Base-by-base conservation (phyloP, 64 coral and sea anemone genomes). In the Actinia equina region DNA sequence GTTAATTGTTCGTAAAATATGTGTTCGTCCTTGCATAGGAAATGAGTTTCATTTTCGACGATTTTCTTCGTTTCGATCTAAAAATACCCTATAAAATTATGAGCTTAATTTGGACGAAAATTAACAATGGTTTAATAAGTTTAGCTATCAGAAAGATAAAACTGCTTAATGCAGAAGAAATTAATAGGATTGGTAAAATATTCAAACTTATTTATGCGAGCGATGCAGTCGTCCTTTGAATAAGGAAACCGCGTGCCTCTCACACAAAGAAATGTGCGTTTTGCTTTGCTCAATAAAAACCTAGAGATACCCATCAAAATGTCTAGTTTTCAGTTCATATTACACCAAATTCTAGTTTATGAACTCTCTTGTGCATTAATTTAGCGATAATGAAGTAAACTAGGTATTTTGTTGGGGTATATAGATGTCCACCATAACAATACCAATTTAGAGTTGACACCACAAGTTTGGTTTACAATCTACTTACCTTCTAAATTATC, bases 401-500 rank as follows among this genome's bases (percentile, higher is more conserved):
- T 74, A n/a, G 62, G 10, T 23, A 65, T 65, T 74, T 74, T 74
- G 10, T 41, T 74, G 37, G 69, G 69, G 69, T 37, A 12, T 27
- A 74, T 74, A 30, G 15, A 74, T 74, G n/a, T 74, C 69, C 26
- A 74, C 69, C 69, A 81, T 52, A 17, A 42, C 25, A 85, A 63
- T 85, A 63, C 86, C 88, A 92, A 92, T 92, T 89, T 93, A 85
- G 85, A 88, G 89, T 85, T 94, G 95, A 91, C 89, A 98, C 87
- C 96, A 98, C 86, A 90, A 88, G 70, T 77, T 84, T 78, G 51
- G 17, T 16, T 69, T 44, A 23, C 78, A 81, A 81, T 81, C 78
- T 81, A 89, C 90, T 95, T 87, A 99, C 97, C 97, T 81, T 93
- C 86, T 91, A 99, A 89, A 94, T 94, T 85, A 89, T 99, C 97